Base-by-base conservation (phyloP, 2,797 vertebrate genomes). In the Saxicola maurus region DNA sequence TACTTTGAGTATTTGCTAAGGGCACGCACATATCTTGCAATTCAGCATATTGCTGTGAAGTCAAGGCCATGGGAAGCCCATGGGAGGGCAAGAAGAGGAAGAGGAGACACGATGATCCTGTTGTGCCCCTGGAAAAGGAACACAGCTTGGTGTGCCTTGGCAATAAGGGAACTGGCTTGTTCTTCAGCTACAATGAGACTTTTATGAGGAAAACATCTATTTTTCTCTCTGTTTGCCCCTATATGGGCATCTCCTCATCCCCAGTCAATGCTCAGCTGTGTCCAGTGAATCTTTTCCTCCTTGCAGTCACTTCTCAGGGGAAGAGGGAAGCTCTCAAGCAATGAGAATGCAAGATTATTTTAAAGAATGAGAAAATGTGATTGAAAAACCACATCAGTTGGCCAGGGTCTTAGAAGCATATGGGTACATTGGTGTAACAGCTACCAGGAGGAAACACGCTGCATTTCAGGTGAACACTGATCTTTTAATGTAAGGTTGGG, bases 351-450 rank as follows among this genome's bases (percentile, higher is more conserved):
- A 78, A 42, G 86, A 81, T 83, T 87, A 56, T 79, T 91, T 81
- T 87, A 81, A 94, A 87, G 49, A 64, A 92, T 71, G 80, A 87
- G 64, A 92, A 93, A 82, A 91, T 35, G 71, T 92, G 75, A 92
- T 93, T 94, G 87, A 73, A 94, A 96, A 96, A 89, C 91, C 94
- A 93, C 91, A 87, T 92, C 87, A 94, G 68, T 69, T 92, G 94
- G 85, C 80, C 62, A 15, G 46, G 37, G 60, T 23, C 89, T 93
- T 66, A 64, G 65, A 89, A 82, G 77, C 66, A 62, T 84, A 42
- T 61, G 91, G 83, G 84, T 88, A 91, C 81, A 79, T 67, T 89
- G 66, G 87, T 87, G 73, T 73, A 86, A 79, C 16, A 8, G 77
- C 74, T 87, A 94, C 85, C 62, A 86, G 67, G 80, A 90, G 89